A percentile compares a stretch with the other conserved stretches of the same genome.
Evolutionary conservation across 2,113 vertebrate genomes (phyloP).

Genomic region (Tauraco erythrolophus): DNA sequence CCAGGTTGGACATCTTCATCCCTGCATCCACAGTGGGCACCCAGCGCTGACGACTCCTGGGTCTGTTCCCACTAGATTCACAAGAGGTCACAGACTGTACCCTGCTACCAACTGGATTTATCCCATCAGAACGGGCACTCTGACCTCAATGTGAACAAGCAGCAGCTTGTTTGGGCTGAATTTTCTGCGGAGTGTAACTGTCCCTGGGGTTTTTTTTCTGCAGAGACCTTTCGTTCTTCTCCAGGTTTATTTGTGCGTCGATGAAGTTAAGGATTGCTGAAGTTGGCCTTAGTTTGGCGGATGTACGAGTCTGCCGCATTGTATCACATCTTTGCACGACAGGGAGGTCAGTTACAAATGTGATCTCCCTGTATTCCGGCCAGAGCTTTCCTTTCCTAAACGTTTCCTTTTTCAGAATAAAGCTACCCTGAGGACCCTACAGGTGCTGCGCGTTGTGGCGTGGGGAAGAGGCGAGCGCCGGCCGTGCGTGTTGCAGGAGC

Average conservation of each 20-base stretch:
- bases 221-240: not conserved
- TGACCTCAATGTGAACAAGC: not conserved
- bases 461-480: not conserved
- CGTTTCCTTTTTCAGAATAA: not conserved
- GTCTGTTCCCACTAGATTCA: not conserved
- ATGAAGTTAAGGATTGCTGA: not conserved
- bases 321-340: not conserved
- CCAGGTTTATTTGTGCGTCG: not conserved
- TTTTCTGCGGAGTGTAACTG: not conserved
- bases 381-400: not conserved
- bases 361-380: not conserved
- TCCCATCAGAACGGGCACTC: not conserved
- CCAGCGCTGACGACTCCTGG: not conserved
- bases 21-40: not conserved
- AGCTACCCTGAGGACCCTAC: not conserved
- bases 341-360: not conserved
- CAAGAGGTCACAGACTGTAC: not conserved
- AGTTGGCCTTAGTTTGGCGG: not conserved
- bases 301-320: not conserved
- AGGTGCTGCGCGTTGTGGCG: accelerated
- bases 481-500: not conserved
- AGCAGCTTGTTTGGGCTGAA: not conserved
- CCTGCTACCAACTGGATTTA: not conserved
- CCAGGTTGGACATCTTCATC: not conserved
- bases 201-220: not conserved